phyloP scores from a whole-genome alignment of 1,140 invertebrate genomes.

The Zeugodacus cucurbitae region DNA sequence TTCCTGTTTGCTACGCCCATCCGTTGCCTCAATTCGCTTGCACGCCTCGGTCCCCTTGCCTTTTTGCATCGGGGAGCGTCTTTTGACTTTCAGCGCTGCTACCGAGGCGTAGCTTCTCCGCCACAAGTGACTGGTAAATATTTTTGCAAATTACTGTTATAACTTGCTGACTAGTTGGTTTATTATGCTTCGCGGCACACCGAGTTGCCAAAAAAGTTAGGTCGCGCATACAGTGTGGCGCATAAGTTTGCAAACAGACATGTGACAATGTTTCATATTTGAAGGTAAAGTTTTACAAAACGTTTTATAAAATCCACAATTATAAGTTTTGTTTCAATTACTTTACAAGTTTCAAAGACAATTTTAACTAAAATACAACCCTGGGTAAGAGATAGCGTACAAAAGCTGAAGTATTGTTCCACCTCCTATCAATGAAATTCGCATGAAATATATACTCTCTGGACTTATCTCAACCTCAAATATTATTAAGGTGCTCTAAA shows the following conservation, averaged over 20 bases:
- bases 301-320: no score
- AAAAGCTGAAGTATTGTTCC: no score
- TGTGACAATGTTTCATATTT: no score
- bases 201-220: not conserved
- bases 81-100: not conserved
- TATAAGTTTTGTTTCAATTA: no score
- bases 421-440: no score
- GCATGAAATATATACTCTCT: no score
- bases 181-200: not conserved
- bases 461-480: no score
- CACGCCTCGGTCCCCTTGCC: not conserved
- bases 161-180: constrained; percentile 34
- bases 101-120: not conserved
- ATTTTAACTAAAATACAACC: no score
- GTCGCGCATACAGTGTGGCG: not conserved
- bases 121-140: constrained; percentile 13
- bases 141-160: constrained; percentile 21
- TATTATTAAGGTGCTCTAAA: no score
- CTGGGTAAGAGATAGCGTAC: no score
- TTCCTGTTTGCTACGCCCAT: not conserved
- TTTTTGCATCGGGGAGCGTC: not conserved
- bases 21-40: not conserved
- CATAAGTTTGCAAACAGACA: not conserved
- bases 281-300: no score
- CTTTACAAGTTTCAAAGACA: no score